Evolutionary conservation across 2,113 vertebrate species (phyloP), one percentile per base, ranked within the genome.

Genomic region (Platichthys stellatus): DNA sequence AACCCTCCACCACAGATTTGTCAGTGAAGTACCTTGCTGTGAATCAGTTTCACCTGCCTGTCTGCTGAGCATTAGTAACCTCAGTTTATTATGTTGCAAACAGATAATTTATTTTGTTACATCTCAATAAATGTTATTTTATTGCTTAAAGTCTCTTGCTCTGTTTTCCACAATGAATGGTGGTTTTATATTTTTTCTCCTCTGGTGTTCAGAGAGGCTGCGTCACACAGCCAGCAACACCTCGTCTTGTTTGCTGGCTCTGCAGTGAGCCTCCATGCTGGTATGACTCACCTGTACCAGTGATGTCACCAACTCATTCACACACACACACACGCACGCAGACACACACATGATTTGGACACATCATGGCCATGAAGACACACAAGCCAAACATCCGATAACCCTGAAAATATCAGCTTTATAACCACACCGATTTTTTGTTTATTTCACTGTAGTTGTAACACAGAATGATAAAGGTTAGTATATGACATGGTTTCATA

Each of bases 71-170:
- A 84, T 90, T 86, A 78, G 71, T 78, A 76, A 86, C 79, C 63
- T 92, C 73, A 83, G 88, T 95, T 95, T 95, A 90, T 93, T 95
- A 94, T 93, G 93, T 95, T 95, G 94, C 93, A 93, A 96, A 94
- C 95, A 97, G 95, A 98, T 96, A 95, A 97, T 97, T 97, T 97
- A 97, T 97, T 97, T 97, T 97, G 95, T 96, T 97, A 96, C 95
- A 95, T 94, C 94, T 92, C 93, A 97, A 96, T 97, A 97, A 97
- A 98, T 95, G 92, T 96, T 97, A 97, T 96, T 96, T 97, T 96
- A 96, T 94, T 94, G 94, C 94, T 95, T 95, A 93, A 80, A 85
- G 62, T 38, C 59, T 72, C 62, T 69, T 83, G 71, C 68, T 54
- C 68, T 58, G 23, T 26, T 58, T 58, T 58, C 57, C 9, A 38